These are phyloP conservation scores for Thalpophila matura DNA, from an alignment of 2,888 invertebrate genomes.

Conservation along the genomic window DNA sequence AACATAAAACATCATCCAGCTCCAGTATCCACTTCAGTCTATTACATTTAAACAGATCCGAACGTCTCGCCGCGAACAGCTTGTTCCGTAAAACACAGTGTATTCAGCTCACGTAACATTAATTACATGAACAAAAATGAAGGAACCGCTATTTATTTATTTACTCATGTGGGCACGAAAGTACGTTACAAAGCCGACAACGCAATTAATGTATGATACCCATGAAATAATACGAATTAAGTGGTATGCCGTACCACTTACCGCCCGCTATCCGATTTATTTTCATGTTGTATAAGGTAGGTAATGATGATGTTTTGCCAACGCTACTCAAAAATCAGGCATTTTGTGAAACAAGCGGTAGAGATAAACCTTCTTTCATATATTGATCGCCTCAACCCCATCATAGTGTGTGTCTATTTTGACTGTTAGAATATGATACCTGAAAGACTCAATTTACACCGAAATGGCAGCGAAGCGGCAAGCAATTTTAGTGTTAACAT, in stretches of 20 bases:
- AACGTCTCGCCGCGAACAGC: not conserved
- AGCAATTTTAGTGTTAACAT: no score
- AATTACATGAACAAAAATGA: conserved; percentile 47
- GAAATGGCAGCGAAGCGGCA: no score
- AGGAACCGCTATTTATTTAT: conserved; percentile 43
- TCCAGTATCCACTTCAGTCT: not conserved
- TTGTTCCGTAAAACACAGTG: not conserved
- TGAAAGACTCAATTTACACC: no score
- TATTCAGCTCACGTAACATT: conserved; percentile 39
- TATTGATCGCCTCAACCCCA: no score
- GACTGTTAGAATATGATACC: no score
- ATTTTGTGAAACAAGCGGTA: no score
- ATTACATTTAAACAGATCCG: conserved; percentile 3
- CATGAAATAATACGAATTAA: conserved; percentile 37
- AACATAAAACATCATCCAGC: no score
- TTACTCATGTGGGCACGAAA: conserved; percentile 23
- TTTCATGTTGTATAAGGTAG: not conserved
- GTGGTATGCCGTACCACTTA: conserved; percentile 12
- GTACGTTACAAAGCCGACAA: conserved; percentile 35
- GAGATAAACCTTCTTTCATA: no score
- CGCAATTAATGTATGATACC: conserved; percentile 47
- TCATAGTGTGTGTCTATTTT: no score
- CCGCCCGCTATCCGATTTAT: not conserved
- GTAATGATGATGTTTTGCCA: no score
- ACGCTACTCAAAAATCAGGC: no score